phyloP scores from a whole-genome alignment of 2,113 vertebrate genomes.

The Lasiurus cinereus region DNA sequence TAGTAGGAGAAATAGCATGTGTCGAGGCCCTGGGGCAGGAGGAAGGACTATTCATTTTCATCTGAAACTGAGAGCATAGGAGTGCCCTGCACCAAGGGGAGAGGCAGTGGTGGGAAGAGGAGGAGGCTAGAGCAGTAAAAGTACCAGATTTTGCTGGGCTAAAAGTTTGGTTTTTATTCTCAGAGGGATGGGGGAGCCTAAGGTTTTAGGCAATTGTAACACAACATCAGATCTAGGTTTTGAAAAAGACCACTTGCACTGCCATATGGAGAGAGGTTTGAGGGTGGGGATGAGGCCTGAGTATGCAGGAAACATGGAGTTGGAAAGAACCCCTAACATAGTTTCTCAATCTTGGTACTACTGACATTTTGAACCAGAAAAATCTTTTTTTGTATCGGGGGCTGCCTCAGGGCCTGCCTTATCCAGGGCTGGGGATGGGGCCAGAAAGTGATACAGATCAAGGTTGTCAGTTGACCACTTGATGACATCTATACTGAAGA shows the following conservation, averaged over 20 bases:
- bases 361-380: background rate
- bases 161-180: background rate
- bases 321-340: constrained; percentile 19
- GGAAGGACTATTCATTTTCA: constrained; percentile 43
- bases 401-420: background rate
- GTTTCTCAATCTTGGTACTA: background rate
- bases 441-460: background rate
- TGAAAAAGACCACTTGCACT: background rate
- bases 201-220: background rate
- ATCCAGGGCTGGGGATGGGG: background rate
- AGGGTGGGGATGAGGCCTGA: background rate
- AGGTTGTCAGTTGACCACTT: background rate
- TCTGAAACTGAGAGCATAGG: background rate
- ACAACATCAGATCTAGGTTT: background rate
- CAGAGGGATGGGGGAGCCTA: background rate
- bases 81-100: background rate
- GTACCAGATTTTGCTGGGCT: background rate
- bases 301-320: background rate
- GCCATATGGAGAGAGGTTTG: background rate
- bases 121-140: background rate
- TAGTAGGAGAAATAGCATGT: background rate
- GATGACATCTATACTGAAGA: background rate
- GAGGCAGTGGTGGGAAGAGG: background rate
- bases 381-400: background rate
- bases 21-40: constrained; percentile 52